A percentile compares a stretch with the other conserved stretches of the same genome.
These are phyloP conservation scores for Macaria notata DNA, from an alignment of 2,888 invertebrate species.

Conservation along the genomic window DNA sequence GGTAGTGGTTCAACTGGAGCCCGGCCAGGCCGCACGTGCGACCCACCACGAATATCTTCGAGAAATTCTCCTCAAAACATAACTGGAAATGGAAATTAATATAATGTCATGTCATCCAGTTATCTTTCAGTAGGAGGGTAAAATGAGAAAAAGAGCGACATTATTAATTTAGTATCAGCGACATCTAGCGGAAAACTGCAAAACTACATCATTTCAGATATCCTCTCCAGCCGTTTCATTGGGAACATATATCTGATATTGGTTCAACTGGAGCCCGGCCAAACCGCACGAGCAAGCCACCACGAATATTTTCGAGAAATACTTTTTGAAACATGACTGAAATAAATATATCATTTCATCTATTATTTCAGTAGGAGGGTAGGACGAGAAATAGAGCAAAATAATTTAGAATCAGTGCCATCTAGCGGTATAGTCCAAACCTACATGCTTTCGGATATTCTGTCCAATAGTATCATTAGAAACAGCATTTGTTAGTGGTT, in stretches of 20 bases:
- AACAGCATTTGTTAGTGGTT: slow-evolving; percentile 97
- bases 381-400: too few relatives aligned
- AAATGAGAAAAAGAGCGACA: too few relatives aligned
- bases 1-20: slow-evolving; percentile 96
- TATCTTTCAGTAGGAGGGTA: too few relatives aligned
- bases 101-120: neutral
- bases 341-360: neutral
- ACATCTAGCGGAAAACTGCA: too few relatives aligned
- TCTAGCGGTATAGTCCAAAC: too few relatives aligned
- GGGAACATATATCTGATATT: slow-evolving; percentile 96
- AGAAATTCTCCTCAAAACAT: slow-evolving; percentile 72
- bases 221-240: slow-evolving; percentile 90
- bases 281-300: slow-evolving; percentile 92
- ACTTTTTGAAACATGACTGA: slow-evolving; percentile 67
- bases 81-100: slow-evolving; percentile 41
- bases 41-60: slow-evolving; percentile 90
- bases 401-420: too few relatives aligned
- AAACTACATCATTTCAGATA: slow-evolving; percentile 90
- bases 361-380: too few relatives aligned
- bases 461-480: slow-evolving; percentile 91
- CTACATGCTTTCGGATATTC: slow-evolving; percentile 87
- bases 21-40: slow-evolving; percentile 93
- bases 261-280: slow-evolving; percentile 95
- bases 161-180: too few relatives aligned
- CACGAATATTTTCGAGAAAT: slow-evolving; percentile 87